These are phyloP conservation scores for Parasteatoda tepidariorum DNA, from an alignment of 1,140 invertebrate genomes.

Conservation along the genomic window DNA sequence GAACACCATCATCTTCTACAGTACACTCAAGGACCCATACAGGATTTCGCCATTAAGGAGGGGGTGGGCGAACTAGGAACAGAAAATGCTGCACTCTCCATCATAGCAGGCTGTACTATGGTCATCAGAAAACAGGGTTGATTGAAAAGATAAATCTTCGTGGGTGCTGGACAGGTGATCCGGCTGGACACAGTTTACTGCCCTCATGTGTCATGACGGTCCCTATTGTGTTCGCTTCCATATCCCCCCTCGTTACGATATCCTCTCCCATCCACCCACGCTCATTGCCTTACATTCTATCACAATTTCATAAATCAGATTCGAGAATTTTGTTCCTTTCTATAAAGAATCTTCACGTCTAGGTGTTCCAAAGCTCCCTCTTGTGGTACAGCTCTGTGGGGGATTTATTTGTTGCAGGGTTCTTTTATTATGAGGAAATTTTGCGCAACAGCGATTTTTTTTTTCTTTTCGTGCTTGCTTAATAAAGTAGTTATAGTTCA, in stretches of 20 bases:
- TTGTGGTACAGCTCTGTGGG: too few relatives aligned
- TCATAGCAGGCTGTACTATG: constrained; percentile 15
- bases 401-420: not conserved
- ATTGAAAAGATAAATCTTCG: constrained; percentile 56
- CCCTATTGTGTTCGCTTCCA: constrained; percentile 13
- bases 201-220: constrained; percentile 38
- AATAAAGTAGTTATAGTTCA: too few relatives aligned
- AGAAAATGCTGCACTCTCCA: not conserved
- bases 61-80: not conserved
- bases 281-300: not conserved
- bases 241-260: constrained; percentile 21
- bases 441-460: too few relatives aligned
- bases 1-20: constrained; percentile 22
- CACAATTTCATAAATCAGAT: constrained; percentile 48
- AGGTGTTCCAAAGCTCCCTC: too few relatives aligned
- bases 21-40: not conserved
- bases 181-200: constrained; percentile 41
- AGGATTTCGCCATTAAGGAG: constrained; percentile 7
- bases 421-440: too few relatives aligned
- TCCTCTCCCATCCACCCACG: not conserved
- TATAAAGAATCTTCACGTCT: not conserved
- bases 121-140: constrained; percentile 47
- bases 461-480: too few relatives aligned
- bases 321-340: constrained; percentile 23
- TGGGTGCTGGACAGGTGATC: constrained; percentile 50